Conservation (phyloP, 2,113 vertebrate genomes). For the Ageneiosus marmoratus region DNA sequence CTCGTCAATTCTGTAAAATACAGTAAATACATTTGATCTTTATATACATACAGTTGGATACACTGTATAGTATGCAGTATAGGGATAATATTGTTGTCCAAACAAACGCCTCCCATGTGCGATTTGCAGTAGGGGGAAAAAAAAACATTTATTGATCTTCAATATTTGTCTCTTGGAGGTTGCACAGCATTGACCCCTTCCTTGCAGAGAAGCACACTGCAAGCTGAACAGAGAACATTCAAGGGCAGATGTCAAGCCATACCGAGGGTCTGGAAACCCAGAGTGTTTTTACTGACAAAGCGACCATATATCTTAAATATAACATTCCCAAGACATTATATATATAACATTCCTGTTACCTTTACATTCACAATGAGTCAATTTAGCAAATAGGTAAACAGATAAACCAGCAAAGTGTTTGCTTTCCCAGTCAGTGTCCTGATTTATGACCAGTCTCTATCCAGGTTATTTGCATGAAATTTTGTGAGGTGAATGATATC, state of each 20-base stretch:
- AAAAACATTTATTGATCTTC: slow-evolving; percentile 75
- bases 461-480: too few relatives aligned
- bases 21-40: slow-evolving; percentile 19
- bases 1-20: not conserved
- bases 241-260: slow-evolving; percentile 60
- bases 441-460: slow-evolving; percentile 14
- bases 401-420: slow-evolving; percentile 13
- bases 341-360: too few relatives aligned
- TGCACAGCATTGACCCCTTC: slow-evolving; percentile 69
- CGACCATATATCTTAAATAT: not conserved
- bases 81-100: slow-evolving; percentile 21
- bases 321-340: not conserved
- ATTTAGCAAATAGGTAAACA: slow-evolving; percentile 18
- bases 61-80: not conserved
- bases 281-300: not conserved
- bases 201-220: slow-evolving; percentile 66
- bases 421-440: slow-evolving; percentile 17
- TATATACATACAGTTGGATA: not conserved
- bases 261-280: not conserved
- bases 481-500: too few relatives aligned
- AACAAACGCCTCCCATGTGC: slow-evolving; percentile 29
- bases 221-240: slow-evolving; percentile 63
- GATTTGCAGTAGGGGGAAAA: slow-evolving; percentile 26
- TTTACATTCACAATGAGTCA: not conserved
- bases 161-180: slow-evolving; percentile 79